Evolutionary conservation across 2,113 vertebrate species (phyloP).

Genomic region (Thryonomys swinderianus): DNA sequence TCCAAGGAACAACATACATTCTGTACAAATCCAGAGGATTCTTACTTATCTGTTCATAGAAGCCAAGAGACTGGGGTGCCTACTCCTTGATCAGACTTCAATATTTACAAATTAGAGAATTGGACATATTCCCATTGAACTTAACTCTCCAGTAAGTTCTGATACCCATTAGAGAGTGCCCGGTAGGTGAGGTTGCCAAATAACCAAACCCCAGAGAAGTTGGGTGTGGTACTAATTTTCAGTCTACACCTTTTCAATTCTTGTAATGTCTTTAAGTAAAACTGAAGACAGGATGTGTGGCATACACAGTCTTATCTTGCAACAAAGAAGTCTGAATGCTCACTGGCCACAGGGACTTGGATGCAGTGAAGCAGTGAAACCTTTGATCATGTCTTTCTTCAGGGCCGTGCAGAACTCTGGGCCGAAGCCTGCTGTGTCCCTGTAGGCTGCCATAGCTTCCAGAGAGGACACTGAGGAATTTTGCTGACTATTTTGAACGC

Average conservation of each 20-base stretch:
- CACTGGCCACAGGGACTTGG: not conserved
- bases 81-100: not conserved
- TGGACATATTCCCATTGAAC: not conserved
- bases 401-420: not conserved
- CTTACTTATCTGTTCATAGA: not conserved
- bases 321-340: not conserved
- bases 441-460: not conserved
- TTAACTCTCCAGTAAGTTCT: not conserved
- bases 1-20: not conserved
- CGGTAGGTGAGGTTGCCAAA: not conserved
- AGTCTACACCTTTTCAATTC: not conserved
- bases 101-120: not conserved
- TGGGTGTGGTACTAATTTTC: not conserved
- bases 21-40: not conserved
- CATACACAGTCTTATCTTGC: not conserved
- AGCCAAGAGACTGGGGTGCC: not conserved
- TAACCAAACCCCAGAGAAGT: not conserved
- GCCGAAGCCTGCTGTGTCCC: not conserved
- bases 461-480: not conserved
- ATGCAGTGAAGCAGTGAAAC: not conserved
- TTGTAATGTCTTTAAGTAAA: not conserved
- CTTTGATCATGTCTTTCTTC: not conserved
- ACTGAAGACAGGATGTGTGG: not conserved
- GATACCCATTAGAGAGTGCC: not conserved
- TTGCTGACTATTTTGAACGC: not conserved